Percentiles rank a stretch among this genome's conserved stretches.
These are phyloP conservation scores for Bradypodion pumilum DNA, from an alignment of 2,797 vertebrate species.

Conservation along the genomic window DNA sequence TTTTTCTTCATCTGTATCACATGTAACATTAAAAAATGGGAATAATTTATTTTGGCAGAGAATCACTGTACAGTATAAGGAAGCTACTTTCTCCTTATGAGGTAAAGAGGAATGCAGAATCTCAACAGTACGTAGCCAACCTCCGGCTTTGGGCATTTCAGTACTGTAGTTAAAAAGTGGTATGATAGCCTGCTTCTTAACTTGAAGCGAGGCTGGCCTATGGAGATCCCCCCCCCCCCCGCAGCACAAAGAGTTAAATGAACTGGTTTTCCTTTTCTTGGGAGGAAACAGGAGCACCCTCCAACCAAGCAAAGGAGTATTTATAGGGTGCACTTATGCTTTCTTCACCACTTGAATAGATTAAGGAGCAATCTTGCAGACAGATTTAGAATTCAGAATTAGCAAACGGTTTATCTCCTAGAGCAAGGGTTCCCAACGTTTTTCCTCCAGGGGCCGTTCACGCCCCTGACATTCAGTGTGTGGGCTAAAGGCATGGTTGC, in stretches of 20 bases:
- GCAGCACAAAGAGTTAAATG: neutral
- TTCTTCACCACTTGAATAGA: neutral
- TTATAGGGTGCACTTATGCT: neutral
- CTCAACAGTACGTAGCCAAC: neutral
- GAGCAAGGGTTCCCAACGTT: too few relatives aligned
- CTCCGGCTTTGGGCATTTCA: neutral
- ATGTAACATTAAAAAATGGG: neutral
- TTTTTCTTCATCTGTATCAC: neutral
- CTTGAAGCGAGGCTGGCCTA: neutral
- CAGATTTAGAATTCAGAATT: neutral
- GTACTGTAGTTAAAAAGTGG: neutral
- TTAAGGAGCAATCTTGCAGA: neutral
- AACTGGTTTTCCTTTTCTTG: constrained; percentile 1
- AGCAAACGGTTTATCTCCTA: neutral
- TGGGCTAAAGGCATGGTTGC: too few relatives aligned
- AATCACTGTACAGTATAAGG: neutral
- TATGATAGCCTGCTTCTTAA: neutral
- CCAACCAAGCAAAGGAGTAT: too few relatives aligned
- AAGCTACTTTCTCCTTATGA: neutral
- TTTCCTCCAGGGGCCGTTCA: too few relatives aligned
- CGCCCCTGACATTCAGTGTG: too few relatives aligned
- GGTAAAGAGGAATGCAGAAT: neutral
- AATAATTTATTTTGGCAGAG: neutral
- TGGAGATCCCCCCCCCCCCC: neutral
- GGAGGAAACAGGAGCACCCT: neutral